These are phyloP conservation scores for Rhabdornis inornatus DNA, from an alignment of 2,113 vertebrate genomes.

Conservation along the genomic window DNA sequence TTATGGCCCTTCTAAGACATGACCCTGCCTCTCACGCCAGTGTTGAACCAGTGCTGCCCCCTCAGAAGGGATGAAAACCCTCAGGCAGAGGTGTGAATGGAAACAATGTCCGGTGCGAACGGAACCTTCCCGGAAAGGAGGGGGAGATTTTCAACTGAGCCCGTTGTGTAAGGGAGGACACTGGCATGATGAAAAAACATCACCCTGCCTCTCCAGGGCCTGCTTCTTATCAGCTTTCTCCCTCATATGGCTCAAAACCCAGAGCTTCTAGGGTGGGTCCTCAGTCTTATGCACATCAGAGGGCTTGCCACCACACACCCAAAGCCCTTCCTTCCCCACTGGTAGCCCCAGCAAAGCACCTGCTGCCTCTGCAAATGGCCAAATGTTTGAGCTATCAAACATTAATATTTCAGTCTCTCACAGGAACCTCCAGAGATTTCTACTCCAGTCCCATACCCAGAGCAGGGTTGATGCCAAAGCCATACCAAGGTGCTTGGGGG, in stretches of 20 bases:
- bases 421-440: background rate
- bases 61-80: background rate
- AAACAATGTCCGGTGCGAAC: background rate
- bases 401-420: background rate
- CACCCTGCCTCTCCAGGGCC: background rate
- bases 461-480: background rate
- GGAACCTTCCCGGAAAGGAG: background rate
- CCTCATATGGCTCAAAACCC: background rate
- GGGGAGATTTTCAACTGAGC: background rate
- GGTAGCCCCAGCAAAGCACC: rapidly evolving
- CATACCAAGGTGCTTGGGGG: rapidly evolving
- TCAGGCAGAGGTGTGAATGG: background rate
- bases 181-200: background rate
- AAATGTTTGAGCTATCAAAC: background rate
- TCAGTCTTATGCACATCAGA: background rate
- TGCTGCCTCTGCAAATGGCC: background rate
- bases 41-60: background rate
- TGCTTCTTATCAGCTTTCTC: background rate
- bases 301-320: background rate
- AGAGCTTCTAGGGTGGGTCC: background rate
- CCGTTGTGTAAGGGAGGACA: background rate
- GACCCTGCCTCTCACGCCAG: rapidly evolving
- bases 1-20: background rate
- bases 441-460: background rate
- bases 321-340: background rate